phyloP scores from a whole-genome alignment of 2,888 invertebrate genomes.

The Mantis religiosa region DNA sequence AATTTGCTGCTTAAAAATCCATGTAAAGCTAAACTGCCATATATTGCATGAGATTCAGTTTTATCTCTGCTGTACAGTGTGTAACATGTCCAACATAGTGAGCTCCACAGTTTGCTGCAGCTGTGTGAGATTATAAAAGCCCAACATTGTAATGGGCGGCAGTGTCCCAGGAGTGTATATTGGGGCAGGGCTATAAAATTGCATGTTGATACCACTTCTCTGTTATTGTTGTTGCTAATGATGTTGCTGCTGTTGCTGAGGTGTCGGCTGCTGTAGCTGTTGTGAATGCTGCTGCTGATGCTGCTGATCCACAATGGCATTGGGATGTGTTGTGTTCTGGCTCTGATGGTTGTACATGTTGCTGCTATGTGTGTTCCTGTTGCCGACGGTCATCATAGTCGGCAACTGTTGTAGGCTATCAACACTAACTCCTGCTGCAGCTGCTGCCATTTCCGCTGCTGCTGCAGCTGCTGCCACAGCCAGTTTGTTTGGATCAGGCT shows the following conservation, averaged over 20 bases:
- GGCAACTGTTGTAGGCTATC: background rate
- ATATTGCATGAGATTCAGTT: background rate
- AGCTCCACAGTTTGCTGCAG: slow-evolving; percentile 20
- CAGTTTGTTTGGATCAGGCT: slow-evolving; percentile 31
- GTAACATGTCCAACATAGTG: slow-evolving; percentile 22
- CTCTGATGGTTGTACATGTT: background rate
- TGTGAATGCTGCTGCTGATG: background rate
- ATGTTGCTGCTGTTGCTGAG: slow-evolving; percentile 16
- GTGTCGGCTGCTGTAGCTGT: background rate
- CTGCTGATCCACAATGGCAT: background rate
- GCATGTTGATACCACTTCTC: background rate
- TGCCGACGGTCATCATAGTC: background rate
- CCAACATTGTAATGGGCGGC: slow-evolving; percentile 19
- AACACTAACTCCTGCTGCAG: background rate
- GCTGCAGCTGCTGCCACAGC: slow-evolving; percentile 23
- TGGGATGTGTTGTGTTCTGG: background rate
- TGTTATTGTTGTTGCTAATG: no score
- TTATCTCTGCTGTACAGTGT: slow-evolving; percentile 19
- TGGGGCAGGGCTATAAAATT: slow-evolving; percentile 18
- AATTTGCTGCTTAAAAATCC: background rate
- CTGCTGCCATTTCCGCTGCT: background rate
- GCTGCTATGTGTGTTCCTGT: background rate
- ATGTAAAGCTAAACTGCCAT: background rate
- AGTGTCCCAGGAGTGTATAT: background rate
- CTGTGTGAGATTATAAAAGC: slow-evolving; percentile 26